These are phyloP conservation scores for Chelonus insularis DNA, from an alignment of 1,140 invertebrate species.

Conservation along the genomic window DNA sequence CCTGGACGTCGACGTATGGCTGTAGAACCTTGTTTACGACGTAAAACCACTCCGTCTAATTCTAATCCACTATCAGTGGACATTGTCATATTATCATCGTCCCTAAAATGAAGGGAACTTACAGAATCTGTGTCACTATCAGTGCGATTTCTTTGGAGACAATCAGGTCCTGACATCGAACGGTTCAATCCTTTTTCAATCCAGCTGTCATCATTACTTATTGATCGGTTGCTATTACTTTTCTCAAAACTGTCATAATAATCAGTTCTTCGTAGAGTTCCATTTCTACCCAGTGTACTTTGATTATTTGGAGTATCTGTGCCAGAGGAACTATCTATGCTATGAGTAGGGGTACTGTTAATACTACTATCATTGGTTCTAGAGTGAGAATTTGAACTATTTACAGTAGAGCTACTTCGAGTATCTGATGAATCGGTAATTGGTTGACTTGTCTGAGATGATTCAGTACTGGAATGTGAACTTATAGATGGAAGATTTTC, in stretches of 20 bases:
- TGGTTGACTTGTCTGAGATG: conserved; percentile 40
- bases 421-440: conserved; percentile 39
- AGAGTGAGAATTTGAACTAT: conserved; percentile 42
- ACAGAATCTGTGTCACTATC: conserved; percentile 57
- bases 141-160: conserved; percentile 59
- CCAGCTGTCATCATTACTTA: conserved; percentile 59
- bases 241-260: conserved; percentile 56
- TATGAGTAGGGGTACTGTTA: conserved; percentile 56
- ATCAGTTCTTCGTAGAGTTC: conserved; percentile 50
- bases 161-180: conserved; percentile 72
- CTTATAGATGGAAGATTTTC: conserved; percentile 65
- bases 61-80: conserved; percentile 58
- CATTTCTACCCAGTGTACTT: conserved; percentile 50
- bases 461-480: conserved; percentile 54
- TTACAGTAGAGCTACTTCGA: conserved; percentile 36
- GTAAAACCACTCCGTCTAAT: conserved; percentile 52
- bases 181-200: conserved; percentile 64
- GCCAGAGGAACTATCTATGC: conserved; percentile 53
- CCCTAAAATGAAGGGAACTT: conserved; percentile 54
- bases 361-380: conserved; percentile 50
- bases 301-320: conserved; percentile 55
- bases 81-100: conserved; percentile 59
- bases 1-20: conserved; percentile 73
- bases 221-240: conserved; percentile 52
- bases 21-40: conserved; percentile 64